Evolutionary conservation across 2,113 vertebrate species (phyloP), one percentile per base, ranked within the genome.

Genomic region (Columbina picui): DNA sequence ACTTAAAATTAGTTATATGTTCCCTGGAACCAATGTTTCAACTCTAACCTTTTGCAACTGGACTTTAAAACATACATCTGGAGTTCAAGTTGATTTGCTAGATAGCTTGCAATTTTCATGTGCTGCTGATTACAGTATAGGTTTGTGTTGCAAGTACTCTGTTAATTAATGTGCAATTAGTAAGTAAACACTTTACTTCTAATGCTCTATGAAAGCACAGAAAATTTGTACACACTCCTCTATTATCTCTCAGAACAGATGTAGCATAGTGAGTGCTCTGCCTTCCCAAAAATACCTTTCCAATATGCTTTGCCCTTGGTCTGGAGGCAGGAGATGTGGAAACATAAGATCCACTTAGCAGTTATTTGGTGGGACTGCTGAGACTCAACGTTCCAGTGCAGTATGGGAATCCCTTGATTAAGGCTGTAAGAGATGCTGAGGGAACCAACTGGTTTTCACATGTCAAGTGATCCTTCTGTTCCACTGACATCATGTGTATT

Each of bases 41-140:
- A 61, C 22, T 78, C 23, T 49, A 49, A 43, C n/a, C 25, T 63
- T 69, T 36, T 59, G 50, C 39, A 83, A 50, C 39, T 75, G 39
- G 45, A 32, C 60, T 75, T 47, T 36, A 68, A 81, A 19, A 32
- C 45, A 57, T 90, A 20, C 25, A 78, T 74, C 70, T 73, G 55
- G 61, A 81, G 19, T 97, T 93, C 53, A 86, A 53, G 70, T 61
- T 96, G 27, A 92, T 83, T 90, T 95, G 36, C 75, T 84, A 87
- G 45, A 71, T 70, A 89, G 52, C 57, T 91, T 70, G 20, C 53
- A 95, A 86, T 90, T 75, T 93, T 85, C 25, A 25, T 90, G 84
- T 93, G 85, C 38, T 63, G 21, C 55, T 88, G 64, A 95, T 92
- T 88, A 53, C 36, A 67, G 39, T 50, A 47, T 18, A 89, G 34